Evolutionary conservation across 2,888 invertebrate genomes (phyloP).

Genomic region (Ecdyonurus torrentis): DNA sequence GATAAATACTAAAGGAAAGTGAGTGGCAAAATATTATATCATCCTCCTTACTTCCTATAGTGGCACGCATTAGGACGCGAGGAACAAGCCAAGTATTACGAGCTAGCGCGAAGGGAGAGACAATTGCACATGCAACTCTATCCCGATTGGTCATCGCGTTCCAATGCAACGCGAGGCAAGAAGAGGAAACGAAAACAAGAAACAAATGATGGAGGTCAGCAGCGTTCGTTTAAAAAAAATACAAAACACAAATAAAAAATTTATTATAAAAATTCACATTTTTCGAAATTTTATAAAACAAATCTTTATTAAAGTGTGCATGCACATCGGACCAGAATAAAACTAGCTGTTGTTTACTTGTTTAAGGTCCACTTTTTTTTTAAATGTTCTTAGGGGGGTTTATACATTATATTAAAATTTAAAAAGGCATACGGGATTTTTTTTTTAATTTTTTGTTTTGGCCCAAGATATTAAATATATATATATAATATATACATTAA

Average conservation of each 20-base stretch:
- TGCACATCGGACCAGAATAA: neutral
- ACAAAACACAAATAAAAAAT: constrained; percentile 9
- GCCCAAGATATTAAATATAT: neutral
- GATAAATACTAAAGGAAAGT: constrained; percentile 10
- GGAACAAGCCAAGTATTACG: constrained; percentile 99
- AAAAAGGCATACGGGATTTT: neutral
- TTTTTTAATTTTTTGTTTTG: neutral
- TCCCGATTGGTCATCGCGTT: constrained; percentile 98
- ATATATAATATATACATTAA: neutral
- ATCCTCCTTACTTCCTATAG: constrained; percentile 39
- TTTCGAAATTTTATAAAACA: neutral
- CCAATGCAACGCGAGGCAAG: constrained; percentile 99
- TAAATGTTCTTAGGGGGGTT: neutral
- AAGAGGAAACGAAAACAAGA: constrained; percentile 99
- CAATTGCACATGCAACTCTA: constrained; percentile 98
- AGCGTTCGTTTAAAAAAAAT: constrained; percentile 12
- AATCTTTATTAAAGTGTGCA: neutral
- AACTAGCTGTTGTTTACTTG: neutral
- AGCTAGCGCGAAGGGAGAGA: constrained; percentile 94
- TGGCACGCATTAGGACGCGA: constrained; percentile 99
- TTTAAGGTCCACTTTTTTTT: neutral
- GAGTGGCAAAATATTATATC: constrained; percentile 21
- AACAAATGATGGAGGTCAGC: constrained; percentile 80
- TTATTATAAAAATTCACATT: constrained; percentile 12
- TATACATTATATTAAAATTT: too few relatives aligned